These are phyloP conservation scores for Eupithecia pulchellata DNA, from an alignment of 2,888 invertebrate genomes.

Conservation along the genomic window DNA sequence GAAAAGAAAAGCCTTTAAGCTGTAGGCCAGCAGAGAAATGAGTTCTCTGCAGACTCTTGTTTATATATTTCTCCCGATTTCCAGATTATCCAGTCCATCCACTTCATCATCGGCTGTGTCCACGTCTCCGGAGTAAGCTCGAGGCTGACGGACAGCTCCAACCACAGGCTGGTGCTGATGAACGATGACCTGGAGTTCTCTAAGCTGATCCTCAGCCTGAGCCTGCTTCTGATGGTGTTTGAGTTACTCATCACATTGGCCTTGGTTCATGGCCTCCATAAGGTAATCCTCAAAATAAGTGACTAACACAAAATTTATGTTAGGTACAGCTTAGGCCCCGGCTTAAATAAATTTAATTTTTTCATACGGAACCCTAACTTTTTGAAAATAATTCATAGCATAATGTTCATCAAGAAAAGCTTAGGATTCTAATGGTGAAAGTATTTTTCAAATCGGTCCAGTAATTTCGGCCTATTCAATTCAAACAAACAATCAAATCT, in stretches of 20 bases:
- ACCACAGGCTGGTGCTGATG: conserved; percentile 13
- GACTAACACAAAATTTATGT: neutral
- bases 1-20: too few species aligned
- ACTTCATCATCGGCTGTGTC: conserved; percentile 10
- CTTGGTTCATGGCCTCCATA: conserved; percentile 47
- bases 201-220: conserved; percentile 33
- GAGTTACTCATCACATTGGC: conserved; percentile 30
- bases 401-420: too few species aligned
- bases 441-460: too few species aligned
- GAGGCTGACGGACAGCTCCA: neutral
- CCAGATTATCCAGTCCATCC: conserved; percentile 13
- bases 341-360: too few species aligned
- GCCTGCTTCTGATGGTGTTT: conserved; percentile 35
- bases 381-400: too few species aligned
- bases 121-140: conserved; percentile 16
- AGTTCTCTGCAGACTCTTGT: neutral
- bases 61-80: neutral
- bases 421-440: too few species aligned
- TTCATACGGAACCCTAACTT: too few species aligned
- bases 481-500: too few species aligned
- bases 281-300: conserved; percentile 36
- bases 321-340: too few species aligned
- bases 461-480: too few species aligned
- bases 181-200: conserved; percentile 16
- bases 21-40: too few species aligned